Conservation (phyloP, 2,888 invertebrate species). For the Andrena dorsata region DNA sequence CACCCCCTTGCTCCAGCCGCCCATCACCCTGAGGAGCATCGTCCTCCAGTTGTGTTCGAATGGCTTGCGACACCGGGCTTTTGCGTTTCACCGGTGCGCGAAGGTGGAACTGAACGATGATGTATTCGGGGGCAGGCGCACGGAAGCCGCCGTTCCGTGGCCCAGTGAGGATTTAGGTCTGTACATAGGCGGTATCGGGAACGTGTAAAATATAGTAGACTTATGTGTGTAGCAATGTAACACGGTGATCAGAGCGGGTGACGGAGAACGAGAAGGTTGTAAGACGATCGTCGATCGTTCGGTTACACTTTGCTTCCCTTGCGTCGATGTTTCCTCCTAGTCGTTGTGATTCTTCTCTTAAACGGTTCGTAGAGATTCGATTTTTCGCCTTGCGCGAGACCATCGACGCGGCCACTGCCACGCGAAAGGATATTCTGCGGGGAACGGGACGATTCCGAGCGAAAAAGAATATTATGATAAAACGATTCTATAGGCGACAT, state of each 20-base stretch:
- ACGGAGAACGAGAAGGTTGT: conserved; percentile 39
- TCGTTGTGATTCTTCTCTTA: conserved; percentile 47
- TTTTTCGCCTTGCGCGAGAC: conserved; percentile 26
- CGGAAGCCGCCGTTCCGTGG: conserved; percentile 7
- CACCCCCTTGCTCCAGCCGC: conserved; percentile 2
- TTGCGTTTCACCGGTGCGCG: conserved; percentile 19
- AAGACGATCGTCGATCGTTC: conserved; percentile 41
- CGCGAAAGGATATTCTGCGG: not conserved
- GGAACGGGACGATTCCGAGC: not conserved
- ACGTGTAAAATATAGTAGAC: conserved; percentile 59
- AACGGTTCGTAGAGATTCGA: conserved; percentile 15
- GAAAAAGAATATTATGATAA: not conserved
- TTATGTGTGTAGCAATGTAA: conserved; percentile 35
- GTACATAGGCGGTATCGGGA: conserved; percentile 54
- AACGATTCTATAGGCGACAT: no score
- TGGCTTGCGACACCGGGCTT: not conserved
- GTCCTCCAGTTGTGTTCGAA: conserved; percentile 12
- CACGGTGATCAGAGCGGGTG: conserved; percentile 5
- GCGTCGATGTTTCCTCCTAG: conserved; percentile 55
- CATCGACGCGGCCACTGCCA: conserved; percentile 4
- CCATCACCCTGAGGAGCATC: not conserved
- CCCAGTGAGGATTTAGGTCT: conserved; percentile 29
- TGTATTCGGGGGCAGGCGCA: not conserved
- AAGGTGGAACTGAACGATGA: not conserved
- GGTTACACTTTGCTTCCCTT: conserved; percentile 30